Conservation (phyloP, 2,113 vertebrate species). For the Peucedramus taeniatus region DNA sequence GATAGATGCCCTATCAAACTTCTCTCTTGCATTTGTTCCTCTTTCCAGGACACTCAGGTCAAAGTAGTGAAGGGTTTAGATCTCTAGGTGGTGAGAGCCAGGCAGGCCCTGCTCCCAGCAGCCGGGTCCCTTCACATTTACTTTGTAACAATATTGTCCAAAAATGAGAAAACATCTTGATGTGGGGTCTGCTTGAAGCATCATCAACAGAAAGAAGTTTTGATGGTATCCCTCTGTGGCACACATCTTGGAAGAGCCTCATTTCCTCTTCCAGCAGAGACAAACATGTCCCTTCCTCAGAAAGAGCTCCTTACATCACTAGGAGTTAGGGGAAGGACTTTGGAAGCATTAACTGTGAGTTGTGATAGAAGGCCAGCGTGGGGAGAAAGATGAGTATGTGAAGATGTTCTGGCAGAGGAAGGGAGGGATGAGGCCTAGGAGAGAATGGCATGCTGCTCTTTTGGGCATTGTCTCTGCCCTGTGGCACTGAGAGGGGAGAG, state of each 20-base stretch:
- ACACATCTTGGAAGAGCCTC: not conserved
- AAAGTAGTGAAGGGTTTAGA: not conserved
- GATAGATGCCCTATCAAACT: not conserved
- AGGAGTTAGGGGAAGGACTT: not conserved
- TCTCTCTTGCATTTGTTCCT: not conserved
- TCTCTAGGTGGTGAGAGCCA: not conserved
- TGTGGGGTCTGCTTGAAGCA: not conserved
- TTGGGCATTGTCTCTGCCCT: accelerated
- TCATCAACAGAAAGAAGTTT: not conserved
- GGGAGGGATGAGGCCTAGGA: not conserved
- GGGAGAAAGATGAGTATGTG: accelerated
- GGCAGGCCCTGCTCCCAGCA: not conserved
- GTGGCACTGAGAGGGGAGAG: accelerated
- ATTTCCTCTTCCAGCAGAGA: not conserved
- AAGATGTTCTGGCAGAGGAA: not conserved
- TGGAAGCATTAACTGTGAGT: not conserved
- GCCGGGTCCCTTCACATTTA: not conserved
- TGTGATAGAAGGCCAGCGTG: not conserved
- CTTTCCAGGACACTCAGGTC: not conserved
- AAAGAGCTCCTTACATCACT: not conserved
- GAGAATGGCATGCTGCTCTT: accelerated
- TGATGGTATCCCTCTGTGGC: not conserved
- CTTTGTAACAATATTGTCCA: not conserved
- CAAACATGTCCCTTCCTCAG: not conserved
- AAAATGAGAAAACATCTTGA: not conserved